These are phyloP conservation scores for Leptothorax acervorum DNA, from an alignment of 2,888 invertebrate genomes.

Conservation along the genomic window DNA sequence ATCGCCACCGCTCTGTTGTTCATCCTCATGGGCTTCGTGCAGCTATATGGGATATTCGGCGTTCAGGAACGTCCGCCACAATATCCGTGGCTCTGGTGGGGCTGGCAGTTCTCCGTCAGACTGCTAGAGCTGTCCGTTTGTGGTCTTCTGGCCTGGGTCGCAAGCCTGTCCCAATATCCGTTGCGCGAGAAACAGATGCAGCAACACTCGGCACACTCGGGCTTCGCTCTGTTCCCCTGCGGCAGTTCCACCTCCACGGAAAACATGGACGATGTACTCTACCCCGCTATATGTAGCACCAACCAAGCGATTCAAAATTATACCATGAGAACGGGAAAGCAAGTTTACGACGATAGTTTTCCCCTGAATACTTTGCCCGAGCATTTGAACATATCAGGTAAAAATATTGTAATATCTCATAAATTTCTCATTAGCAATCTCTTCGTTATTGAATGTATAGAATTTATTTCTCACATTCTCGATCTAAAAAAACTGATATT, in stretches of 20 bases:
- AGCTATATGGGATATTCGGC: conserved; percentile 93
- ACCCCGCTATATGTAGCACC: conserved; percentile 94
- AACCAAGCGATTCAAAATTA: conserved; percentile 95
- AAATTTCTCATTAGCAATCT: conserved; percentile 6
- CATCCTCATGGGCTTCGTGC: conserved; percentile 93
- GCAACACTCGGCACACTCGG: conserved; percentile 86
- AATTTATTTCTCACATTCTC: background rate
- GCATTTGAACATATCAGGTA: conserved; percentile 82
- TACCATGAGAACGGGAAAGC: conserved; percentile 92
- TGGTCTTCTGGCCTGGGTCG: conserved; percentile 94
- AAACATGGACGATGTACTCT: conserved; percentile 93
- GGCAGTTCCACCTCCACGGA: conserved; percentile 93
- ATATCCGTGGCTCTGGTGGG: conserved; percentile 95
- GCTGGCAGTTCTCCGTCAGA: conserved; percentile 94
- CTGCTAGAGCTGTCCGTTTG: conserved; percentile 96
- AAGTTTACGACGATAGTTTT: conserved; percentile 91
- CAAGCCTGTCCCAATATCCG: conserved; percentile 89
- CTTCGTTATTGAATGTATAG: background rate
- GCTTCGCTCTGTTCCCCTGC: conserved; percentile 93
- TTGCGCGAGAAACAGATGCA: conserved; percentile 89
- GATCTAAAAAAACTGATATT: background rate
- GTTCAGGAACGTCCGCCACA: conserved; percentile 86
- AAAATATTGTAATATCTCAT: background rate
- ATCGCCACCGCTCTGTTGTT: conserved; percentile 95
- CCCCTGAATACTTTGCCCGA: conserved; percentile 87